Conservation (phyloP, 2,888 invertebrate species). For the Bhutanitis thaidina region DNA sequence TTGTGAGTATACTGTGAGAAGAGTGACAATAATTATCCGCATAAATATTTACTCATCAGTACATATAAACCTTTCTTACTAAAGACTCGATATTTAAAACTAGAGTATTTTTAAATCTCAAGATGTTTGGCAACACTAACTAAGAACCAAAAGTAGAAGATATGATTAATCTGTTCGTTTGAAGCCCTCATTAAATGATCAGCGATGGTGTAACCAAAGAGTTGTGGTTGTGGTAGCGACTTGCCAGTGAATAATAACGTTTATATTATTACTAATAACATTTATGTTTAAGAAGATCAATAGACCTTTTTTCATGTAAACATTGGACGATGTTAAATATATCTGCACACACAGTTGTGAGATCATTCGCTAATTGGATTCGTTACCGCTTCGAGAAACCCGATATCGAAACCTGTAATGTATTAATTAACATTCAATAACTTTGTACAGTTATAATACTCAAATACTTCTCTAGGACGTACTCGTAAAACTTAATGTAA, state of each 20-base stretch:
- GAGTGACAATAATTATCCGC: too few species aligned
- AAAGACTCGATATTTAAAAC: too few species aligned
- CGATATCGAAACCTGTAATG: too few species aligned
- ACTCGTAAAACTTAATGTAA: too few species aligned
- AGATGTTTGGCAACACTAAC: neutral
- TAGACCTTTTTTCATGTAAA: constrained; percentile 14
- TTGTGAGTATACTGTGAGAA: too few species aligned
- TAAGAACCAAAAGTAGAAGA: neutral
- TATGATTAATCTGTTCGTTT: constrained; percentile 8
- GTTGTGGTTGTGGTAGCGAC: neutral
- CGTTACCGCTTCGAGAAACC: neutral
- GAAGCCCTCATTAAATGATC: constrained; percentile 10
- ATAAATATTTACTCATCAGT: too few species aligned
- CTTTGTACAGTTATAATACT: too few species aligned
- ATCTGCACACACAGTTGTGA: neutral
- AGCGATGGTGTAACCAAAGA: neutral
- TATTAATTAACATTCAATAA: too few species aligned
- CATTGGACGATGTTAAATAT: neutral
- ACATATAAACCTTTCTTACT: too few species aligned
- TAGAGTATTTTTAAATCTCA: neutral
- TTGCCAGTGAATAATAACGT: constrained; percentile 1
- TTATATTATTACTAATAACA: constrained; percentile 7
- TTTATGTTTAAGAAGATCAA: constrained; percentile 13
- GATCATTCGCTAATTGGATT: neutral
- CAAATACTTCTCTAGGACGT: too few species aligned